Evolutionary conservation across 92 coral and sea anemone species (phyloP).

Genomic region (Epizoanthus illoricatus): DNA sequence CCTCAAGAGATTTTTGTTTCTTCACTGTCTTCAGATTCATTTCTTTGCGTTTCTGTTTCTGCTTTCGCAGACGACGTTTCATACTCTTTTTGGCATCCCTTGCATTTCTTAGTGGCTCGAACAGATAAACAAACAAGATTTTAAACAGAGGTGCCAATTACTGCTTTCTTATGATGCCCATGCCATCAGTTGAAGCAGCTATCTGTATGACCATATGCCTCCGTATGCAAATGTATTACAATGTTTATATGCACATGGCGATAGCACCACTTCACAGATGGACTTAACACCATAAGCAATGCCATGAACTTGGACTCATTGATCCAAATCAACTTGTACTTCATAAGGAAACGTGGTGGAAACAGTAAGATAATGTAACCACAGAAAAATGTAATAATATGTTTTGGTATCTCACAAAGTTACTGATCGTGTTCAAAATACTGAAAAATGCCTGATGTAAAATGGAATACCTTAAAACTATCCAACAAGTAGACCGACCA

Average conservation of each 20-base stretch:
- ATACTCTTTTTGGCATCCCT: slow-evolving; percentile 11
- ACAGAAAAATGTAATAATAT: not conserved
- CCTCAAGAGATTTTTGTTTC: not conserved
- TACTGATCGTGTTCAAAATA: not conserved
- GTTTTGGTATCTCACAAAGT: not conserved
- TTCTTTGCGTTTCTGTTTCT: slow-evolving; percentile 22
- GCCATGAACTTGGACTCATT: slow-evolving; percentile 15
- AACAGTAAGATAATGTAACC: not conserved
- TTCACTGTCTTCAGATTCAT: not conserved
- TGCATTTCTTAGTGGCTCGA: slow-evolving; percentile 11
- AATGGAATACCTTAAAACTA: not conserved
- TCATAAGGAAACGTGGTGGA: not conserved
- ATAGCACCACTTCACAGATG: slow-evolving; percentile 20
- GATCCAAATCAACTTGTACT: not conserved
- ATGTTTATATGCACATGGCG: slow-evolving; percentile 13
- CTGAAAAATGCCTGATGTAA: not conserved
- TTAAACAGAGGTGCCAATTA: slow-evolving; percentile 16
- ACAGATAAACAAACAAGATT: not conserved
- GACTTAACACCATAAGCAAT: slow-evolving; percentile 29
- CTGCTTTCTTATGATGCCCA: slow-evolving; percentile 22
- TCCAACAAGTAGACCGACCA: not conserved
- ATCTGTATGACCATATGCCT: slow-evolving; percentile 27
- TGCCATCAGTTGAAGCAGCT: slow-evolving; percentile 25
- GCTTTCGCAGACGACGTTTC: slow-evolving; percentile 17
- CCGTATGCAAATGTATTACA: not conserved